Conservation (phyloP, 2,888 invertebrate species). For the Melangyna quadrimaculata region DNA sequence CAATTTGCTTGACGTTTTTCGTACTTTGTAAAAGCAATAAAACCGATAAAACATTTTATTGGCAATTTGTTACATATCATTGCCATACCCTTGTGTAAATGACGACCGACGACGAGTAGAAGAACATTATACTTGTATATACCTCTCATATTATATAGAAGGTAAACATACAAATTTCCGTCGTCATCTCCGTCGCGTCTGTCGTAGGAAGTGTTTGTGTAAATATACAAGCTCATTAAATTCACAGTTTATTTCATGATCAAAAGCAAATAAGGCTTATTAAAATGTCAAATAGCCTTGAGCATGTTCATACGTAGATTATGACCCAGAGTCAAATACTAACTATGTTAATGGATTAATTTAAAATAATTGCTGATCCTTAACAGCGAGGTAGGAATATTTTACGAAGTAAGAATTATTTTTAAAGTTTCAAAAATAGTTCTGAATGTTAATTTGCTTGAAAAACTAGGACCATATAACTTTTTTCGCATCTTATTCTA, state of each 20-base stretch:
- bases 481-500: too few species aligned
- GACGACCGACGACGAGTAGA: not conserved
- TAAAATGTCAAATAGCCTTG: not conserved
- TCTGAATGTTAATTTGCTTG: too few species aligned
- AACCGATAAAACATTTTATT: constrained; percentile 50
- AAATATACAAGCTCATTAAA: not conserved
- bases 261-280: constrained; percentile 1
- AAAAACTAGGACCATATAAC: too few species aligned
- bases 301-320: not conserved
- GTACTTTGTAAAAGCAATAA: constrained; percentile 35
- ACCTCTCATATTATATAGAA: not conserved
- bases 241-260: constrained; percentile 1
- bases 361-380: constrained; percentile 6
- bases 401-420: too few species aligned
- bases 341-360: not conserved
- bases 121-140: not conserved
- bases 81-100: not conserved
- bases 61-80: constrained; percentile 24
- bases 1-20: constrained; percentile 22
- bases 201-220: constrained; percentile 13
- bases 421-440: too few species aligned
- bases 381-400: not conserved
- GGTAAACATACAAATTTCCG: constrained; percentile 20
- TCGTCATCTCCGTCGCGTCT: too few species aligned
- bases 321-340: not conserved